Base-by-base conservation (phyloP, 2,113 vertebrate species). In the Pteropus alecto region DNA sequence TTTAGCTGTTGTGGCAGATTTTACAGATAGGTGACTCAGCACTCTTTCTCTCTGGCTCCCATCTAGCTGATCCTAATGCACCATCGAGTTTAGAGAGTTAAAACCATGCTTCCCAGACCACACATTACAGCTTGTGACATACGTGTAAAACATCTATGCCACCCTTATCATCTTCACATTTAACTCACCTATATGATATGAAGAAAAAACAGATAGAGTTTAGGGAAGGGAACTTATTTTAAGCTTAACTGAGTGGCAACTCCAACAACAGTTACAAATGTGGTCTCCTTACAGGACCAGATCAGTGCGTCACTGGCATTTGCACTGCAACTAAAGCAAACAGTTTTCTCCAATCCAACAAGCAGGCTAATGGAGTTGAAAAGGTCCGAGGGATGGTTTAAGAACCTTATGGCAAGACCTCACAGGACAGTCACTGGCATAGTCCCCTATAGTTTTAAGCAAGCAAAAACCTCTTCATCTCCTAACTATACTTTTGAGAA, bases 151-250 rank as follows among this genome's bases (percentile, higher is more conserved):
- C 6, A 46, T 11, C 68, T 54, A 30, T 6, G 15, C 30, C 58
- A 70, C 22, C 60, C 48, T 65, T 70, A 46, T 67, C 26, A 65
- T 28, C 48, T 74, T 16, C n/a, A 24, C 18, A 58, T 46, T 93
- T 51, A 92, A 91, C 56, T 86, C 85, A 89, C 38, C 70, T 78
- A 43, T 54, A 63, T 73, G 56, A 28, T 38, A 65, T 97, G 10
- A 90, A 94, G 74, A 90, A 38, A 43, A 95, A 86, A 89, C 38
- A 96, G 30, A 81, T 51, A 14, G 51, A 87, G 33, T 92, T 92
- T 48, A 71, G n/a, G 91, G 41, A 81, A 76, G 46, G 10, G 12
- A 78, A 71, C 56, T 71, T 85, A 84, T 74, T 92, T 78, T 78
- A 71, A 56, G n/a, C 13, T 90, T 85, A 92, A 46, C 0, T 46